Conservation (phyloP, 2,797 vertebrate genomes). For the Enteromius mattozi region DNA sequence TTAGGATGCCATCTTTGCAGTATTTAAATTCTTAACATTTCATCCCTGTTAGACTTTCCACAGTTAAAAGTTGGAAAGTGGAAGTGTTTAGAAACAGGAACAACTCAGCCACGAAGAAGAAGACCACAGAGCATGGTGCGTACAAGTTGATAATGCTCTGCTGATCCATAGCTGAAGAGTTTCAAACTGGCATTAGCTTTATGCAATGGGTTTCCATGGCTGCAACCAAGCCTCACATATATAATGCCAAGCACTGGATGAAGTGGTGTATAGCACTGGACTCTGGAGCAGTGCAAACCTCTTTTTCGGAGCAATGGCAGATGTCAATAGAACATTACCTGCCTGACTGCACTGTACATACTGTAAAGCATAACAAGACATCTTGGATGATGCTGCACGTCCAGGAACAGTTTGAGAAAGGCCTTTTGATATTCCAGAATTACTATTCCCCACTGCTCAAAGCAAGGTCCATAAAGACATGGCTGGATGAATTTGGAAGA, state of each 20-base stretch:
- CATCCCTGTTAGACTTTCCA: background rate
- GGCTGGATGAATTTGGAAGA: background rate
- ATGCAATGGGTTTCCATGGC: background rate
- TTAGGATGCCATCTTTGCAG: background rate
- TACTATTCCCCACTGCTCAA: background rate
- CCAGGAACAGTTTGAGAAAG: background rate
- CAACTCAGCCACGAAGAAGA: background rate
- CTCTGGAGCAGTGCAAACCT: background rate
- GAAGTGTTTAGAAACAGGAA: background rate
- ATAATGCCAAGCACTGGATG: background rate
- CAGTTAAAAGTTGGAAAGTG: background rate
- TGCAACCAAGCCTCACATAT: background rate
- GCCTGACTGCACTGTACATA: background rate
- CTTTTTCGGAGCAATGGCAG: background rate
- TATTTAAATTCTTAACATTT: background rate
- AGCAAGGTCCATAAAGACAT: background rate
- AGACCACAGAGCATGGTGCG: background rate
- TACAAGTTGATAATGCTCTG: background rate
- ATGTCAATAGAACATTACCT: background rate
- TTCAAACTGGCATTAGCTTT: background rate
- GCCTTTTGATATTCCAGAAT: background rate
- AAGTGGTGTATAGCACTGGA: background rate
- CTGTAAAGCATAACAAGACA: background rate
- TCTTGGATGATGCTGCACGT: background rate
- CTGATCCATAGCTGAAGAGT: background rate